These are phyloP conservation scores for Atractosteus spatula DNA, from an alignment of 2,113 vertebrate genomes.

Conservation along the genomic window DNA sequence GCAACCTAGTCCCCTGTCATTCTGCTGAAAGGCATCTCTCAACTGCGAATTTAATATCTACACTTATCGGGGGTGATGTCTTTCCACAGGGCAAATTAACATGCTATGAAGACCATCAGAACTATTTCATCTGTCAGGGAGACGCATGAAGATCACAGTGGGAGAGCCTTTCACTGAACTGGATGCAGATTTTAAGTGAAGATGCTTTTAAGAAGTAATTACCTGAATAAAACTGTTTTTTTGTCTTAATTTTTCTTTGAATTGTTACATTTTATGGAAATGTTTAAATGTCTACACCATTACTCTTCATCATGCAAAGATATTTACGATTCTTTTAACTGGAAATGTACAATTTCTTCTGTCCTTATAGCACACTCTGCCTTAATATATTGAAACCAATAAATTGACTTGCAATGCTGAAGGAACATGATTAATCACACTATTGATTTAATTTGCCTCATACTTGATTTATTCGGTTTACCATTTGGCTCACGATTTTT, in stretches of 20 bases:
- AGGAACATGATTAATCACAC: constrained; percentile 4
- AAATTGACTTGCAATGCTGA: background rate
- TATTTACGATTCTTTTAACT: too few species aligned
- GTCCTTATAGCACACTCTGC: background rate
- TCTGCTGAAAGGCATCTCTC: constrained; percentile 56
- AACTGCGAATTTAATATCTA: constrained; percentile 60
- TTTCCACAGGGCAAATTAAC: constrained; percentile 55
- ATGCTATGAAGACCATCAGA: constrained; percentile 60
- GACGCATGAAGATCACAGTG: constrained; percentile 30
- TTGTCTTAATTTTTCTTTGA: constrained; percentile 6
- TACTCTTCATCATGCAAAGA: too few species aligned
- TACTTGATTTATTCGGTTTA: background rate
- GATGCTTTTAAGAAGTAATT: constrained; percentile 19
- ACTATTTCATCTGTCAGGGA: constrained; percentile 48
- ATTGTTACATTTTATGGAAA: constrained; percentile 10
- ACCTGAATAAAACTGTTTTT: constrained; percentile 2
- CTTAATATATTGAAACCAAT: background rate
- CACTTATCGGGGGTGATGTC: constrained; percentile 50
- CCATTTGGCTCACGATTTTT: too few species aligned
- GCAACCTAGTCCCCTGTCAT: constrained; percentile 60
- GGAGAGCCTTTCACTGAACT: constrained; percentile 45
- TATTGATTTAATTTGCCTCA: constrained; percentile 12
- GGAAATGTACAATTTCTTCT: background rate
- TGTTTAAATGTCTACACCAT: background rate
- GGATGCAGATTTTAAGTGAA: constrained; percentile 21